phyloP scores from a whole-genome alignment of 2,113 vertebrate species.

The Clupea harengus region DNA sequence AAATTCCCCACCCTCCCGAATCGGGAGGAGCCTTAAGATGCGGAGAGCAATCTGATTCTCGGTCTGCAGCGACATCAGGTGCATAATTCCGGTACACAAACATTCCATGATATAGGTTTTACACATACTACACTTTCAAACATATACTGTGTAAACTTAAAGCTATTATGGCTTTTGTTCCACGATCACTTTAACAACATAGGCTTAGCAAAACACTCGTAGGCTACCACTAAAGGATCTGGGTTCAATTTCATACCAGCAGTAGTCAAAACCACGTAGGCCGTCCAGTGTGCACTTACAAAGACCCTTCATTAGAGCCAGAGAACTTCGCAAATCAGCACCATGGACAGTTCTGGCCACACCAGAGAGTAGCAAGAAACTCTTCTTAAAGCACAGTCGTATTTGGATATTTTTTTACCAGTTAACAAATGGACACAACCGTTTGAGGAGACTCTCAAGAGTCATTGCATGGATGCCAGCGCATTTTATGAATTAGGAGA shows the following conservation, averaged over 20 bases:
- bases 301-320: neutral
- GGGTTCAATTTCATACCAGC: neutral
- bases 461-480: neutral
- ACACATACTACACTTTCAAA: neutral
- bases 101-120: neutral
- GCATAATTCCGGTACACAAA: slow-evolving; percentile 25
- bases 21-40: slow-evolving; percentile 56
- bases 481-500: neutral
- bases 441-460: neutral
- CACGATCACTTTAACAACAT: neutral
- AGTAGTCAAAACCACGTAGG: neutral
- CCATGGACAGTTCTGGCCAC: slow-evolving; percentile 34
- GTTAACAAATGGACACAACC: neutral
- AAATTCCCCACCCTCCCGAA: slow-evolving; percentile 38
- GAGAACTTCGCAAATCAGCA: neutral
- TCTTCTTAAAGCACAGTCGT: neutral
- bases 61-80: slow-evolving; percentile 61
- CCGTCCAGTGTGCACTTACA: neutral
- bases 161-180: neutral
- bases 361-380: slow-evolving; percentile 43
- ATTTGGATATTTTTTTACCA: neutral
- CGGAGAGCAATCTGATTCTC: slow-evolving; percentile 12
- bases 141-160: neutral
- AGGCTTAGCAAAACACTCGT: neutral
- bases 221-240: too few relatives aligned